Conservation (phyloP, 2,888 invertebrate genomes). For the Hyppa rectilinea region DNA sequence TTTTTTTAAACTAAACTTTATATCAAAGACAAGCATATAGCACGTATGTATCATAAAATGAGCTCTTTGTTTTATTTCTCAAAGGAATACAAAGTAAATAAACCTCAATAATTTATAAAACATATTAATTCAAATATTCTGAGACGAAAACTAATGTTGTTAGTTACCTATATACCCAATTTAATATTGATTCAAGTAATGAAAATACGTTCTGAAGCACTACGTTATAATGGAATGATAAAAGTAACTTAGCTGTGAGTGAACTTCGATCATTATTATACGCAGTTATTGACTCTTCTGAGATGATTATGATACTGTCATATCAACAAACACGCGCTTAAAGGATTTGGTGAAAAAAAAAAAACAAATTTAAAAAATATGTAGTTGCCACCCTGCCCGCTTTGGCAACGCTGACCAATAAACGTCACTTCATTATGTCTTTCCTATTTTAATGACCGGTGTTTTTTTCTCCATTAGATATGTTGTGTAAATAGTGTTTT, state of each 20-base stretch:
- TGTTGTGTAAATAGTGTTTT: too few relatives aligned
- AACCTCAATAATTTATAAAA: not conserved
- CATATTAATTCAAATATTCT: not conserved
- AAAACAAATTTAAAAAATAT: too few relatives aligned
- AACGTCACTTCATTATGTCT: not conserved
- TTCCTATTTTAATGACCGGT: too few relatives aligned
- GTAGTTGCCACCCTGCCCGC: too few relatives aligned
- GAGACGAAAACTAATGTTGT: not conserved
- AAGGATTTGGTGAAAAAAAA: too few relatives aligned
- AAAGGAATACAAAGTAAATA: not conserved
- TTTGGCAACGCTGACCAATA: not conserved
- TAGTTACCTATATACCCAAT: not conserved
- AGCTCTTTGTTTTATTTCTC: not conserved
- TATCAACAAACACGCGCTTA: too few relatives aligned
- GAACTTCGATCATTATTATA: too few relatives aligned
- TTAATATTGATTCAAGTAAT: slow-evolving; percentile 1
- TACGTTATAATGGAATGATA: not conserved
- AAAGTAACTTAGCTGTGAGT: too few relatives aligned
- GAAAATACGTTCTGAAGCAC: slow-evolving; percentile 7
- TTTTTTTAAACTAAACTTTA: slow-evolving; percentile 13
- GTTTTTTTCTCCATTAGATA: too few relatives aligned
- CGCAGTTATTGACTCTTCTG: too few relatives aligned
- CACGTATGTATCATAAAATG: slow-evolving; percentile 19
- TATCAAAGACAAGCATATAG: slow-evolving; percentile 5
- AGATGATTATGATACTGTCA: too few relatives aligned